Evolutionary conservation across 2,888 invertebrate species (phyloP).

Genomic region (Oscheius sp.): DNA sequence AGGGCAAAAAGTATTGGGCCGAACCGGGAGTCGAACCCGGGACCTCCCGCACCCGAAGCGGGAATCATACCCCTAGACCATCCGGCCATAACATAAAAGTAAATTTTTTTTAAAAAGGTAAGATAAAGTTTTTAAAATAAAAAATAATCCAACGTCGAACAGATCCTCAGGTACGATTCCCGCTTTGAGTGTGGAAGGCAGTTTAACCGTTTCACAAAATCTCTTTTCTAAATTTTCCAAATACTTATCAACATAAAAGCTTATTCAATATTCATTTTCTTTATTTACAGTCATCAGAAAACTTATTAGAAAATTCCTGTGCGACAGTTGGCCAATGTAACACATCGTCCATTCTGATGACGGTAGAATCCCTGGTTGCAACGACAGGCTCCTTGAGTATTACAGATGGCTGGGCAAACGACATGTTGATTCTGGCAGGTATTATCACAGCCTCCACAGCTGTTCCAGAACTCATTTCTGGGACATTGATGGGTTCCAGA

Average conservation of each 20-base stretch:
- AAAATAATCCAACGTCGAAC: too few relatives aligned
- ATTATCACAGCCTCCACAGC: conserved; percentile 13
- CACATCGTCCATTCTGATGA: conserved; percentile 5
- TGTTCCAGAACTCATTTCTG: conserved; percentile 1
- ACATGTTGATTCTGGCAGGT: background rate
- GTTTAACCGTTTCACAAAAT: too few relatives aligned
- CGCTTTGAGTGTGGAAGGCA: too few relatives aligned
- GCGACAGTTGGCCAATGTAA: background rate
- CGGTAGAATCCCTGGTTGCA: conserved; percentile 22
- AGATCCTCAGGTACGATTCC: too few relatives aligned
- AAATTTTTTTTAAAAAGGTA: too few relatives aligned
- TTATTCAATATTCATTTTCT: conserved; percentile 1
- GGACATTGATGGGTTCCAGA: background rate
- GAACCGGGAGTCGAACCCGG: conserved; percentile 16
- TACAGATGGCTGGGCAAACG: conserved; percentile 12
- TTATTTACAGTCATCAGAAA: background rate
- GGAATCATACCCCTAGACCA: background rate
- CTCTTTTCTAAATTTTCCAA: too few relatives aligned
- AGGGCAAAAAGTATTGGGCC: too few relatives aligned
- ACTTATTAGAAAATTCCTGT: too few relatives aligned
- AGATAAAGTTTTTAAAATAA: too few relatives aligned
- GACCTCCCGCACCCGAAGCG: conserved; percentile 12
- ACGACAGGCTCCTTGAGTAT: background rate
- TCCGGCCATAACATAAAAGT: too few relatives aligned
- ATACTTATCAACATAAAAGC: too few relatives aligned